Evolutionary conservation across 2,888 invertebrate genomes (phyloP).

Genomic region (Drosophila acutilabella): DNA sequence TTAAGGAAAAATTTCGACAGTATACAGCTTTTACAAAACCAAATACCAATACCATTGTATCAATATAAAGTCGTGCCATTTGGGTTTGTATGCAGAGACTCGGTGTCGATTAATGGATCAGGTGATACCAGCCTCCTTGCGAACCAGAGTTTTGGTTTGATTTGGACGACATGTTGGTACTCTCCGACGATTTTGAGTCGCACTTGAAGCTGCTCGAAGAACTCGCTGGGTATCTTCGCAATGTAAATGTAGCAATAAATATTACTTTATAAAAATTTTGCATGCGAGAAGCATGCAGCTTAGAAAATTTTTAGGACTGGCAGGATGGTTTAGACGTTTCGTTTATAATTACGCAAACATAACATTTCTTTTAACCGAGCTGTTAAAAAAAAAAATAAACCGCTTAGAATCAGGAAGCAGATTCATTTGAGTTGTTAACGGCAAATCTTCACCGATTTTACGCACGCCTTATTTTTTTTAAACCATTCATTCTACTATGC

Average conservation of each 20-base stretch:
- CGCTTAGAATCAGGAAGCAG: neutral
- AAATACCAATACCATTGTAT: neutral
- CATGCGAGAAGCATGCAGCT: slow-evolving; percentile 1
- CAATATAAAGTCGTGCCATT: neutral
- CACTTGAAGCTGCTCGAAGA: neutral
- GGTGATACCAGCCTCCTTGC: neutral
- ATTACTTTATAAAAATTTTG: too few relatives aligned
- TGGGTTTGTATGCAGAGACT: neutral
- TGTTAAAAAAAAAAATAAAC: slow-evolving; percentile 1
- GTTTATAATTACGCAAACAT: slow-evolving; percentile 11
- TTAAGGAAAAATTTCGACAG: neutral
- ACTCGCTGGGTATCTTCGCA: neutral
- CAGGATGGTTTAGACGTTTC: slow-evolving; percentile 18
- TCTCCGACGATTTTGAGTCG: too few relatives aligned
- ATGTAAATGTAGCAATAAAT: neutral
- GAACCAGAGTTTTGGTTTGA: neutral
- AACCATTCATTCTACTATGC: too few relatives aligned
- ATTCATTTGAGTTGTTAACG: neutral
- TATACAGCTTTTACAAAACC: neutral
- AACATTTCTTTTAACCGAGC: slow-evolving; percentile 5
- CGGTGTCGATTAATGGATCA: neutral
- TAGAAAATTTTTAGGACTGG: slow-evolving; percentile 6
- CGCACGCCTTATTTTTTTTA: too few relatives aligned
- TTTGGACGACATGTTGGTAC: neutral
- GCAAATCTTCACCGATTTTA: neutral